phyloP scores from a whole-genome alignment of 2,888 invertebrate species.

The Byasa hedistus region DNA sequence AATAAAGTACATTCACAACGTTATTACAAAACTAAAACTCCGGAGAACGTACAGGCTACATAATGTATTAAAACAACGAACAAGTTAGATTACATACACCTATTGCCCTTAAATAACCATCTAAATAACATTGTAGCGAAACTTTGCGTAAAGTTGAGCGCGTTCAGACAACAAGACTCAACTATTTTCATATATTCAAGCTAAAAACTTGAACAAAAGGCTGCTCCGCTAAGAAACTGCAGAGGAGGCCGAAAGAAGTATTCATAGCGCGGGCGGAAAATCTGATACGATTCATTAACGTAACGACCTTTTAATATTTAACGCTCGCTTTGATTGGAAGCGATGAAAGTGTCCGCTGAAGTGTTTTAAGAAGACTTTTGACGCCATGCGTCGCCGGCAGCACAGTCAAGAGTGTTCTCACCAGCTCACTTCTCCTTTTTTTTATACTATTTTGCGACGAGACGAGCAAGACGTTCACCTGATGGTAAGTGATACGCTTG shows the following conservation, averaged over 20 bases:
- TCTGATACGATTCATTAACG: slow-evolving; percentile 81
- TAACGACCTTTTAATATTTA: slow-evolving; percentile 79
- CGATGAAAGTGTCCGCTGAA: slow-evolving; percentile 55
- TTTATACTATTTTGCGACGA: too few relatives aligned
- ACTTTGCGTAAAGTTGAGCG: slow-evolving; percentile 29
- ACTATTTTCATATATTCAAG: slow-evolving; percentile 46
- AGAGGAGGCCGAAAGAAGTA: slow-evolving; percentile 58
- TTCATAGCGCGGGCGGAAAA: slow-evolving; percentile 63
- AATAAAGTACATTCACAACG: background rate
- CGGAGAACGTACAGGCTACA: slow-evolving; percentile 3
- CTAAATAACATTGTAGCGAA: slow-evolving; percentile 30
- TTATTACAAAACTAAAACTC: background rate
- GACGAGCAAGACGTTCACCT: too few relatives aligned
- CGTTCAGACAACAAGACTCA: slow-evolving; percentile 33
- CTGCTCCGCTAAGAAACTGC: slow-evolving; percentile 52
- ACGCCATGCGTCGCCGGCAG: slow-evolving; percentile 13
- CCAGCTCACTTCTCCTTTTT: slow-evolving; percentile 10
- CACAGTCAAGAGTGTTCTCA: slow-evolving; percentile 17
- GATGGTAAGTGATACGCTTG: too few relatives aligned
- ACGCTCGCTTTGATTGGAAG: slow-evolving; percentile 72
- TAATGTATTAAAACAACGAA: slow-evolving; percentile 19
- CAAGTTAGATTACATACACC: slow-evolving; percentile 22
- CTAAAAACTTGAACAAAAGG: slow-evolving; percentile 57
- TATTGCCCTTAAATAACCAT: slow-evolving; percentile 26
- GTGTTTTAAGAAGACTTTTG: slow-evolving; percentile 29